A percentile compares a stretch with the other conserved stretches of the same genome.
Conservation (phyloP, 35 echinoderm and acorn worm genomes). For the Heliocidaris tuberculata region DNA sequence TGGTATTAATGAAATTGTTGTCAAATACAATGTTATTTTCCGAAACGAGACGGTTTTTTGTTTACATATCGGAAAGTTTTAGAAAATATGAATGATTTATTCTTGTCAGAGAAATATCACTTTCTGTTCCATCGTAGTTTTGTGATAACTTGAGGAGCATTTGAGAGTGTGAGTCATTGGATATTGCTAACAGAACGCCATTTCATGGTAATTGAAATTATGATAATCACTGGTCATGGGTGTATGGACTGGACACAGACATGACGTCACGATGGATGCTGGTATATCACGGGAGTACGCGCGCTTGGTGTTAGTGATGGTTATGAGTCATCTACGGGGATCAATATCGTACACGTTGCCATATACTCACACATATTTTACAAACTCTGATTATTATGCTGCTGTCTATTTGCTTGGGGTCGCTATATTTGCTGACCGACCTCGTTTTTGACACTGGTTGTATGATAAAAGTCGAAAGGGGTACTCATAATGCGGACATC, state of each 20-base stretch:
- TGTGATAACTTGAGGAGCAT: not conserved
- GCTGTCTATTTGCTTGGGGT: not conserved
- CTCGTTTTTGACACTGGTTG: not conserved
- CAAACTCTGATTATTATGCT: not conserved
- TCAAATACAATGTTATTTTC: not conserved
- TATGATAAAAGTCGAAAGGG: not conserved
- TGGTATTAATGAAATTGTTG: not conserved
- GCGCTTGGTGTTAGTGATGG: not conserved
- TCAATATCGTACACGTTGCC: not conserved
- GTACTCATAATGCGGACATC: not conserved
- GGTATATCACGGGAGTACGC: not conserved
- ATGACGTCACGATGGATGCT: constrained; percentile 7
- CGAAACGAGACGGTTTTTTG: not conserved
- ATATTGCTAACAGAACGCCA: not conserved
- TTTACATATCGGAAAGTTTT: not conserved
- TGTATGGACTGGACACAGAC: not conserved
- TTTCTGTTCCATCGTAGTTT: not conserved
- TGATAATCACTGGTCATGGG: not conserved
- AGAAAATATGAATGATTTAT: not conserved
- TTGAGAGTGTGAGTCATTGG: not conserved
- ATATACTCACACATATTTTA: not conserved
- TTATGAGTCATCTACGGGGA: not conserved
- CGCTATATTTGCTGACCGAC: not conserved
- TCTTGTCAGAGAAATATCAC: not conserved
- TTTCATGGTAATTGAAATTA: constrained; percentile 4